Base-by-base conservation (phyloP, 2,797 vertebrate species). In the Pantherophis alleghaniensis region DNA sequence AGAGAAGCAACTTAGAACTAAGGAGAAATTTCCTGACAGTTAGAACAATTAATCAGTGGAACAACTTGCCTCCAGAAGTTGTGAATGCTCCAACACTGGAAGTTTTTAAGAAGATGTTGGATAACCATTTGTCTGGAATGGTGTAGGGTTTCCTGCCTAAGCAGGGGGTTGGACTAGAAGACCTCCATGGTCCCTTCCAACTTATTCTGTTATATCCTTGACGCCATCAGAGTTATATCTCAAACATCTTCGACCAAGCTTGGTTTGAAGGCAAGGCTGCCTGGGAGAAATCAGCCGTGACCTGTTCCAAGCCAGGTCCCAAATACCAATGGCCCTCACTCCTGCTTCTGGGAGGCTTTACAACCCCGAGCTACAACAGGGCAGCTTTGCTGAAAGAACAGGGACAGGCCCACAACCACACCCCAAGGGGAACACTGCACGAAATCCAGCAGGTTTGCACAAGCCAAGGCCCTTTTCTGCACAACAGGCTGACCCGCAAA, bases 131-230 rank as follows among this genome's bases (percentile, higher is more conserved):
- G 28, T 32, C 63, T 1, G 28, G 32, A 32, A 0, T 7, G 2
- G 0, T 32, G 0, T 32, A 69, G 4, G 2, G 28, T 32, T 16
- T 69, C 28, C 28, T 32, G 28, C 28, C 5, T 13, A 0, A 32
- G 63, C 5, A 69, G 13, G 0, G n/a, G 63, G 13, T 32, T 32
- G 63, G 63, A 69, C 28, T 32, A n/a, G 12, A 32, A 6, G 63
- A 32, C 13, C 63, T 69, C n/a, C 63, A 69, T 1, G 12, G 12
- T 56, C 86, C 86, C 86, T 55, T 87, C 26, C 22, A 28, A n/a
- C 51, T 63, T 63, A 12, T 63, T 28, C 26, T 28, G 26, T 63
- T 5, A 28, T 9, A 14, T 4, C 28, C 7, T 2, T 9, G 57
- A 90, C 3, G 13, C 86, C 55, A 10, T 12, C 0, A 1, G 60